These are phyloP conservation scores for Tribolium madens DNA, from an alignment of 1,140 invertebrate genomes.

Conservation along the genomic window DNA sequence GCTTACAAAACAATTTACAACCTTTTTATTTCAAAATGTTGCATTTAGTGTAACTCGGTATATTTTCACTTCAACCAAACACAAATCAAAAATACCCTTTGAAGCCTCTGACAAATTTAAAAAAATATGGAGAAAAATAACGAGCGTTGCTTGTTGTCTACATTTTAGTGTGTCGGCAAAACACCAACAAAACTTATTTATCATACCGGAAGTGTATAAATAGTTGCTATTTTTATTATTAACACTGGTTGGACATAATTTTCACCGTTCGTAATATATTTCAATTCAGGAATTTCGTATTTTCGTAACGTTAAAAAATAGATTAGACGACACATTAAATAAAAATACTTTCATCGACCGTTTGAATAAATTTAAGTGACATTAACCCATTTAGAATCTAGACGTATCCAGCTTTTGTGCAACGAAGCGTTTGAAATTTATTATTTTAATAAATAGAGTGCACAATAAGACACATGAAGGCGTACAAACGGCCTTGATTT, in stretches of 20 bases:
- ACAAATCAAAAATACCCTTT: not conserved
- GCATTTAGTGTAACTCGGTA: too few species aligned
- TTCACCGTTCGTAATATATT: slow-evolving; percentile 11
- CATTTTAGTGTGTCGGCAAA: slow-evolving; percentile 2
- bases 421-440: not conserved
- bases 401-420: not conserved
- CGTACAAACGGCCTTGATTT: not conserved
- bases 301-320: slow-evolving; percentile 19
- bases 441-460: not conserved
- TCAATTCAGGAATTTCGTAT: slow-evolving; percentile 6
- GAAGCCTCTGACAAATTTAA: slow-evolving; percentile 12
- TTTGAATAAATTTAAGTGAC: too few species aligned
- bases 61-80: not conserved
- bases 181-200: slow-evolving; percentile 17
- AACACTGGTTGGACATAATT: slow-evolving; percentile 25
- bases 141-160: not conserved
- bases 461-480: not conserved
- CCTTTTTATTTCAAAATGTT: too few species aligned
- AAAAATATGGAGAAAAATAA: not conserved
- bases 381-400: not conserved
- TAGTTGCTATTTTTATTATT: slow-evolving; percentile 37
- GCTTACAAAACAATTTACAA: too few species aligned
- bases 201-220: slow-evolving; percentile 28
- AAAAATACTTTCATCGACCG: slow-evolving; percentile 11
- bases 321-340: slow-evolving; percentile 4